Percentiles rank a stretch among this genome's conserved stretches.
These are phyloP conservation scores for Sclerurus mexicanus DNA, from an alignment of 2,113 vertebrate genomes.

Conservation along the genomic window DNA sequence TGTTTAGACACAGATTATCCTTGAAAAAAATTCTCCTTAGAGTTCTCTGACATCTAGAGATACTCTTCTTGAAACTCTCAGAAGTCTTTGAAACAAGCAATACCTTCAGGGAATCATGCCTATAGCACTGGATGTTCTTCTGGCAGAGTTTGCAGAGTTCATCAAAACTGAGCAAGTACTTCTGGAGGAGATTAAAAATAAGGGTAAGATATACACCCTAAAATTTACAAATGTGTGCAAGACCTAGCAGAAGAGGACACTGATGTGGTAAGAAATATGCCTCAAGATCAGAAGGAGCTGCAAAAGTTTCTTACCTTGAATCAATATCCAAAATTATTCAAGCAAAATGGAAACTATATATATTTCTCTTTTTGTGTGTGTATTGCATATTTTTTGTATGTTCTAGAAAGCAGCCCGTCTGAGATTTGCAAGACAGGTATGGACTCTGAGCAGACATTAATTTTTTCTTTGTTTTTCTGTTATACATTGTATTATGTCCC, in stretches of 20 bases:
- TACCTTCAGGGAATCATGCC: not conserved
- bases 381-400: not conserved
- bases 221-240: not conserved
- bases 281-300: not conserved
- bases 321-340: not conserved
- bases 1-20: not conserved
- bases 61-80: not conserved
- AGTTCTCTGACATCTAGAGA: not conserved
- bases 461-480: not conserved
- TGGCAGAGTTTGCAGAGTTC: not conserved
- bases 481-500: not conserved
- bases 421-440: not conserved
- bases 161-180: not conserved
- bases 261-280: not conserved
- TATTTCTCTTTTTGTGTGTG: not conserved
- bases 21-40: not conserved
- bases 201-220: not conserved
- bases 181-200: not conserved
- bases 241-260: not conserved
- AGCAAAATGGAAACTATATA: not conserved
- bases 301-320: not conserved
- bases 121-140: not conserved
- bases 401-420: not conserved
- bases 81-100: not conserved
- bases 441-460: not conserved